A percentile compares a stretch with the other conserved stretches of the same genome.
Evolutionary conservation across 2,888 invertebrate genomes (phyloP).

Genomic region (Latrodectus elegans): DNA sequence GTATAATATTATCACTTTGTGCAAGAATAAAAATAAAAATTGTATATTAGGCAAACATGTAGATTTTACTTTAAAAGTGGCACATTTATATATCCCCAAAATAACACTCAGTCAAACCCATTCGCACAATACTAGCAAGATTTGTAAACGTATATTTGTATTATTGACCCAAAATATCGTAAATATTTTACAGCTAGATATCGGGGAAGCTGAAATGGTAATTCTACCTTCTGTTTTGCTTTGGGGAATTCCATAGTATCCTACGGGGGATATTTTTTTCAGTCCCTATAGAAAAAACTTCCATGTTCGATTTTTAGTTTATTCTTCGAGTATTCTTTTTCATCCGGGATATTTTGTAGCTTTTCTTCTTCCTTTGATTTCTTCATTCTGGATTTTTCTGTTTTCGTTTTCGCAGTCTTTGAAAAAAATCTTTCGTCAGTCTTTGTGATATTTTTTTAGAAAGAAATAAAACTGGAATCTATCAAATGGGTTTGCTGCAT

Average conservation of each 20-base stretch:
- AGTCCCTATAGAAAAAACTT: conserved; percentile 20
- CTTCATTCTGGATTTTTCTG: conserved; percentile 28
- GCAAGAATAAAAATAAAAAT: no score
- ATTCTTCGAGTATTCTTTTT: conserved; percentile 16
- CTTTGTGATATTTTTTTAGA: conserved; percentile 46
- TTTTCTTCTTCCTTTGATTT: conserved; percentile 43
- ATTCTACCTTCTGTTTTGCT: conserved; percentile 45
- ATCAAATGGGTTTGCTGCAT: conserved; percentile 38
- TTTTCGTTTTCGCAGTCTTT: background rate
- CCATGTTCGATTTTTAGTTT: conserved; percentile 35
- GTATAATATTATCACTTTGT: no score
- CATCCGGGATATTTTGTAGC: background rate
- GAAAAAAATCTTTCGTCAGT: background rate
- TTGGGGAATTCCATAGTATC: conserved; percentile 42
- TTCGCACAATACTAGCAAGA: background rate
- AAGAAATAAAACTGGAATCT: conserved; percentile 47
- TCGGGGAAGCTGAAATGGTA: conserved; percentile 40
- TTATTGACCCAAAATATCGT: conserved; percentile 45
- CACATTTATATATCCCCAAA: no score
- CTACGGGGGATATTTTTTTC: background rate
- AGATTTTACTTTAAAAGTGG: no score
- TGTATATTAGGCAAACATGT: no score
- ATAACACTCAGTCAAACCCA: no score
- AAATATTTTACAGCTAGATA: conserved; percentile 51
- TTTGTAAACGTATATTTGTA: conserved; percentile 32